A percentile compares a stretch with the other conserved stretches of the same genome.
Conservation (phyloP, 2,113 vertebrate species). For the Anseranas semipalmata region DNA sequence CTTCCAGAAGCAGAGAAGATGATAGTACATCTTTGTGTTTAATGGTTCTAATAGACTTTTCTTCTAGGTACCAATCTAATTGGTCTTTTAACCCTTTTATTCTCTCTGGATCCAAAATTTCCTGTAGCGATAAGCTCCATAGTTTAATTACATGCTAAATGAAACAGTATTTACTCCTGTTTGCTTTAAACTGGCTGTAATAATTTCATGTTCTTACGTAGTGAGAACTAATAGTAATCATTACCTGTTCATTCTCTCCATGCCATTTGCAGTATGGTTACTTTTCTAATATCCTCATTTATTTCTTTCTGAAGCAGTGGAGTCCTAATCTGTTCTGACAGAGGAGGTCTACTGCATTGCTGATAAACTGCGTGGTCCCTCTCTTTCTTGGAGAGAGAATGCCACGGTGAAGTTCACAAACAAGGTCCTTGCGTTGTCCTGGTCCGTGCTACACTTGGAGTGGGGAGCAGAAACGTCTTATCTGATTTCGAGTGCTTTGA, state of each 20-base stretch:
- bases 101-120: not conserved
- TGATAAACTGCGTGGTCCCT: not conserved
- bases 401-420: not conserved
- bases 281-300: not conserved
- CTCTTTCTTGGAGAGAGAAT: not conserved
- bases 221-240: not conserved
- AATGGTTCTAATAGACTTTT: not conserved
- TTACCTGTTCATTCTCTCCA: not conserved
- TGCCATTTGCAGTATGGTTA: not conserved
- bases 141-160: not conserved
- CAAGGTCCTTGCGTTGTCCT: not conserved
- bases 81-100: not conserved
- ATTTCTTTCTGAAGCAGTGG: not conserved
- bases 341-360: not conserved
- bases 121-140: not conserved
- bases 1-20: not conserved
- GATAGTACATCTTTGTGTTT: not conserved
- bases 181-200: not conserved
- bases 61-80: not conserved
- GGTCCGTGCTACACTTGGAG: not conserved
- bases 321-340: not conserved
- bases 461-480: not conserved
- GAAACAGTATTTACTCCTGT: not conserved
- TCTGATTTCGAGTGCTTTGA: not conserved
- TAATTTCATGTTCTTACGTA: not conserved